A percentile compares a stretch with the other conserved stretches of the same genome.
phyloP scores from a whole-genome alignment of 2,888 invertebrate genomes.

The Celastrina argiolus region DNA sequence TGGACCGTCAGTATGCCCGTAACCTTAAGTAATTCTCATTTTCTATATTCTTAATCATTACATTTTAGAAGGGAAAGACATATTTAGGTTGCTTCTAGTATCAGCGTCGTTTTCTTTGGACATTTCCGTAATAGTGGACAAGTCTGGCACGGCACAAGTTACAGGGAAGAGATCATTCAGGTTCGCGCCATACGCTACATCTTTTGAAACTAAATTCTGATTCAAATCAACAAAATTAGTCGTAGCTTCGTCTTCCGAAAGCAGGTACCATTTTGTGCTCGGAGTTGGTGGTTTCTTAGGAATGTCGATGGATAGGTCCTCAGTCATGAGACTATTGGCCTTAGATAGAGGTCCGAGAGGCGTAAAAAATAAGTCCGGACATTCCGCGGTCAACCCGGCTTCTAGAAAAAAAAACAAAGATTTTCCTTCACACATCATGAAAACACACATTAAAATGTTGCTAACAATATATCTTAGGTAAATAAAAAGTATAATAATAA shows the following conservation, averaged over 20 bases:
- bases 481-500: too few species aligned
- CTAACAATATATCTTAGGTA: too few species aligned
- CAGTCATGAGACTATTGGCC: constrained; percentile 56
- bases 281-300: constrained; percentile 19
- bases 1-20: too few species aligned
- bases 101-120: constrained; percentile 47
- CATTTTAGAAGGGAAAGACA: constrained; percentile 2
- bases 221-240: constrained; percentile 38
- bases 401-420: background rate
- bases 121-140: constrained; percentile 64
- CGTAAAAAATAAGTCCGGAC: constrained; percentile 24
- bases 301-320: constrained; percentile 54
- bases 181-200: constrained; percentile 43
- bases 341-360: constrained; percentile 27
- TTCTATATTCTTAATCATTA: background rate
- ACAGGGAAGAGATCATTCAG: constrained; percentile 59
- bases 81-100: constrained; percentile 38
- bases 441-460: too few species aligned
- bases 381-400: background rate
- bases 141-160: constrained; percentile 57
- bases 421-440: too few species aligned
- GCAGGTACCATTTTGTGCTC: constrained; percentile 53
- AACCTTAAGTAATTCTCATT: background rate
- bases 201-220: constrained; percentile 18
- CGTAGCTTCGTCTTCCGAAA: constrained; percentile 60